phyloP scores from a whole-genome alignment of 2,113 vertebrate genomes.

The Rhinolophus ferrumequinum region DNA sequence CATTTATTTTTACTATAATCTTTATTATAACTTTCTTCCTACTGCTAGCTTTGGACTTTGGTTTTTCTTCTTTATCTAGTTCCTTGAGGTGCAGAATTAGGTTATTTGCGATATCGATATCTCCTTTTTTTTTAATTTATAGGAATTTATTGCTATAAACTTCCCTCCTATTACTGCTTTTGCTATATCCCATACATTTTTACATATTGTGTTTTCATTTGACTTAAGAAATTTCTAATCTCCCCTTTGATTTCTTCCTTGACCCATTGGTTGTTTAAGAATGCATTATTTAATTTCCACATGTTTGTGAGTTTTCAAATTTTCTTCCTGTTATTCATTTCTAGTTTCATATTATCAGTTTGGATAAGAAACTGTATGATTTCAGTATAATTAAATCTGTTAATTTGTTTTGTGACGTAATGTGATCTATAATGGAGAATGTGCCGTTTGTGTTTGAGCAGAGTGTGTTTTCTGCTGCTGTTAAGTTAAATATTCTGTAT shows the following conservation, averaged over 20 bases:
- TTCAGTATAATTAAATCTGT: not conserved
- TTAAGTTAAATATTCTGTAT: not conserved
- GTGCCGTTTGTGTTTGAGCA: not conserved
- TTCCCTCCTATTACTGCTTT: not conserved
- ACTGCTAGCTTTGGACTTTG: not conserved
- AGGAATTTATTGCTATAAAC: not conserved
- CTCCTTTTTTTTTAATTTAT: not conserved
- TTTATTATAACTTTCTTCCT: not conserved
- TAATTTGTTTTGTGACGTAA: not conserved
- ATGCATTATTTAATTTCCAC: conserved; percentile 11
- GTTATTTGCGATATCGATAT: not conserved
- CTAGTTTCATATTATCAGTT: not conserved
- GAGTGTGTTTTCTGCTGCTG: not conserved
- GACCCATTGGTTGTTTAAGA: not conserved
- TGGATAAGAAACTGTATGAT: not conserved
- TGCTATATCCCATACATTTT: not conserved
- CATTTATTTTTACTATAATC: not conserved
- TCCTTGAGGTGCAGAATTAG: not conserved
- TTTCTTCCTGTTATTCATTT: not conserved
- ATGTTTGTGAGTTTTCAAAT: not conserved
- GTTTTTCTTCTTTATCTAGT: not conserved
- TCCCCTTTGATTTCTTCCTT: not conserved
- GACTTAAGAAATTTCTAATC: not conserved
- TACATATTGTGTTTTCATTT: not conserved
- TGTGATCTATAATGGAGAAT: not conserved